A percentile compares a stretch with the other conserved stretches of the same genome.
Evolutionary conservation across 1,140 invertebrate species (phyloP).

Genomic region (Drosophila orena): DNA sequence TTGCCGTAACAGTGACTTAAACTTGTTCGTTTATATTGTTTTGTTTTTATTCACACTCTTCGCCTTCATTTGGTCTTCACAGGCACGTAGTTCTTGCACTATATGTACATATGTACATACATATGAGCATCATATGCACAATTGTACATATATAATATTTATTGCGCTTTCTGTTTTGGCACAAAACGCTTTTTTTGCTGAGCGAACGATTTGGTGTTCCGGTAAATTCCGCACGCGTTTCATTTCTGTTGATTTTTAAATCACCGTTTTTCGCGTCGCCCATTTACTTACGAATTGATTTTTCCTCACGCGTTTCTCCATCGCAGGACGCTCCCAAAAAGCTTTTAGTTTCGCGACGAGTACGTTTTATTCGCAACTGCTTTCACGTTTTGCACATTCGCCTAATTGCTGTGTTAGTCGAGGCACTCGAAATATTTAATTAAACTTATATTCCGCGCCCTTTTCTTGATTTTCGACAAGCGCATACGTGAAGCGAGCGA

Average conservation of each 20-base stretch:
- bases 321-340: constrained; percentile 45
- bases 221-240: constrained; percentile 6
- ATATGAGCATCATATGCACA: background rate
- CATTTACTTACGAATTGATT: constrained; percentile 73
- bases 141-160: background rate
- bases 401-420: constrained; percentile 44
- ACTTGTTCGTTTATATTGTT: constrained; percentile 3
- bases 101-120: constrained; percentile 1
- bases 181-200: constrained; percentile 38
- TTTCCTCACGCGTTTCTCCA: constrained; percentile 44
- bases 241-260: constrained; percentile 5
- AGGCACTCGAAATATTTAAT: constrained; percentile 61
- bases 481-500: constrained; percentile 15
- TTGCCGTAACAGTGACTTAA: constrained; percentile 6
- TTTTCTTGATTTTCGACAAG: constrained; percentile 6
- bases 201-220: constrained; percentile 18
- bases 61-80: background rate
- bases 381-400: constrained; percentile 27
- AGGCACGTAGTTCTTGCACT: constrained; percentile 4
- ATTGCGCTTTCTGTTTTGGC: constrained; percentile 42
- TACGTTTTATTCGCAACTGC: background rate
- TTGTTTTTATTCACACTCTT: constrained; percentile 22
- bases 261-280: constrained; percentile 9
- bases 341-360: background rate
- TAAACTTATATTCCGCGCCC: constrained; percentile 49